Base-by-base conservation (phyloP, 1,140 invertebrate genomes). In the Zaprionus lachaisei region DNA sequence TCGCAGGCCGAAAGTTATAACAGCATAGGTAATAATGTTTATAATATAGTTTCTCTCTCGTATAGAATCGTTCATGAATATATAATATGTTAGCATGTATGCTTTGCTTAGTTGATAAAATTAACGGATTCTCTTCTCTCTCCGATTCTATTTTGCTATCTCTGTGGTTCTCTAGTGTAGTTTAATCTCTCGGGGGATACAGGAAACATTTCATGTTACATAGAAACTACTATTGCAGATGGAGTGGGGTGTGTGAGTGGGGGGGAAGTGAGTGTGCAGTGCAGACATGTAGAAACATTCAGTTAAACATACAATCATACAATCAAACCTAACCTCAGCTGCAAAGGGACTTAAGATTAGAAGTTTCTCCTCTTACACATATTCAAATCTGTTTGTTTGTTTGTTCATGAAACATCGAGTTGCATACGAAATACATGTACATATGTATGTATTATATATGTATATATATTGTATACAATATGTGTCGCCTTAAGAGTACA, bases 1-100 rank as follows among this genome's bases (percentile, higher is more conserved):
- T 89, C 79, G 79, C 82, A 81, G 81, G 79, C 85, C 85, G 73
- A 79, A 89, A 87, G 64, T 66, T 28, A 55, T 86, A 85, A 82
- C 82, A 79, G 78, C 74, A 67, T 78, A 70, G 68, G 65, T 71
- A 69, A 69, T 61, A 47, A 60, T 73, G 26, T 41, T 41, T 47
- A 24, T 63, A 69, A 60, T 65, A 61, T 34, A 34, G 31, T 34
- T 34, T 34, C 56, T 56, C 60, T 63, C 37, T 76, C 73, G 69
- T 76, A 76, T 65, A 65, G 68, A 65, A 75, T 34, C 70, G 58
- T 61, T 70, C 31, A 11, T 34, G 31, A 34, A 54, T 62, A 54
- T 62, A 63, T 71, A 38, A 62, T 81, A 81, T 56, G 28, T 51
- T n/a, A 11, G 26, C n/a, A 57, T 71, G 31, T 17, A 47, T 47